Base-by-base conservation (phyloP, 2,113 vertebrate species). In the Galbula dea region DNA sequence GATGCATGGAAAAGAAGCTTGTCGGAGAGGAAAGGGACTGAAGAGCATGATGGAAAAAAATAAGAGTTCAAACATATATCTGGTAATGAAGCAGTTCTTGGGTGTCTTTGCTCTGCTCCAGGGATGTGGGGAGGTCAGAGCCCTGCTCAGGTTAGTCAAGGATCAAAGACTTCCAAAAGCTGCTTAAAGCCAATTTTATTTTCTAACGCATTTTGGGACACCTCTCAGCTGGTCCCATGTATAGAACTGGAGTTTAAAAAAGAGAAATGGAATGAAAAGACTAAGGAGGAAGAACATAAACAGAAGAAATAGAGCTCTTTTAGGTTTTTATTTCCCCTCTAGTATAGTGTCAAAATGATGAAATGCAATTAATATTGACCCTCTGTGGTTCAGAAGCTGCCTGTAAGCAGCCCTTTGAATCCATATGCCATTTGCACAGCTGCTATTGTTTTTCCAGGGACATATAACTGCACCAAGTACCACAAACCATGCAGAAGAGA, bases 281-380 rank as follows among this genome's bases (percentile, higher is more conserved):
- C 63, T 66, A 81, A 89, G 66, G 20, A 73, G 13, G 16, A 96
- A 62, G 72, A 80, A 54, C 20, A 76, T 46, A 62, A 91, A 68
- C 34, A 74, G 23, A 8, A 15, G 24, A 77, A 86, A 86, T 12
- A 36, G 49, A 46, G 34, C 43, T 81, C 77, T 80, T 95, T 90
- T 90, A 69, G 77, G n/a, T 11, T n/a, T 49, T 23, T 51, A 10
- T 48, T 43, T 17, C 0, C 15, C 36, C 10, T 27, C 6, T 11
- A 10, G 30, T 85, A 48, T 15, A 57, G 17, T 48, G 39, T 48
- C 71, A 65, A 62, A 87, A 37, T 18, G 59, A 76, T 77, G 51
- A 93, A 96, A 83, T 51, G 32, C 62, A 94, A 95, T 89, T 87
- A 94, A 89, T 85, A 94, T 63, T 77, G 92, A 93, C 83, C 55